Evolutionary conservation across 2,888 invertebrate genomes (phyloP).

Genomic region (Drosophila planitibia): DNA sequence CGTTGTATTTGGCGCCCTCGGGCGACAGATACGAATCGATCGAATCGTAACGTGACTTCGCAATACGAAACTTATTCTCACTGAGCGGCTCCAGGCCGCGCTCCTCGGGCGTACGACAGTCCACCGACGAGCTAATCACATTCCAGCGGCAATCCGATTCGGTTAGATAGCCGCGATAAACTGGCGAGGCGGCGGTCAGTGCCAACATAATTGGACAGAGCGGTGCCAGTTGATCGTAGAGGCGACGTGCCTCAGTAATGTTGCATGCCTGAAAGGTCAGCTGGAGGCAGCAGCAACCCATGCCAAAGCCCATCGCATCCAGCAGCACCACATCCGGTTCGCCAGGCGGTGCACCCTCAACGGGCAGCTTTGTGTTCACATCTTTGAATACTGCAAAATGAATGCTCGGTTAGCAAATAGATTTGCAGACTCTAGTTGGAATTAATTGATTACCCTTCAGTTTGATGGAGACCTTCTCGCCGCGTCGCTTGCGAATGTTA

Average conservation of each 20-base stretch:
- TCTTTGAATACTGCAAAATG: slow-evolving; percentile 92
- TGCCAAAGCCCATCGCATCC: slow-evolving; percentile 99
- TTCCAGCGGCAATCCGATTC: slow-evolving; percentile 99
- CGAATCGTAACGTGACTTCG: slow-evolving; percentile 98
- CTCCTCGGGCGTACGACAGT: slow-evolving; percentile 97
- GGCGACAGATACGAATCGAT: slow-evolving; percentile 98
- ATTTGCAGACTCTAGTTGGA: neutral
- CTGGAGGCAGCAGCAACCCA: slow-evolving; percentile 99
- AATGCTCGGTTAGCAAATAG: neutral
- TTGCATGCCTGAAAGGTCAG: slow-evolving; percentile 97
- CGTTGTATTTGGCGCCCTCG: slow-evolving; percentile 95
- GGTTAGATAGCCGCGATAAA: slow-evolving; percentile 96
- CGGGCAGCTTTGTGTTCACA: slow-evolving; percentile 93
- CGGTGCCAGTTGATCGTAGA: slow-evolving; percentile 99
- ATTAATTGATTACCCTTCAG: slow-evolving; percentile 91
- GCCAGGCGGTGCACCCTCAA: slow-evolving; percentile 92
- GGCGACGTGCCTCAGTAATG: slow-evolving; percentile 96
- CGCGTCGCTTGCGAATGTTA: slow-evolving; percentile 96
- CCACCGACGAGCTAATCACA: slow-evolving; percentile 97
- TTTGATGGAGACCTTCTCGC: slow-evolving; percentile 98
- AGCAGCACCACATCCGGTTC: slow-evolving; percentile 97
- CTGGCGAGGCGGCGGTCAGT: slow-evolving; percentile 97
- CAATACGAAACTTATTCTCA: slow-evolving; percentile 92
- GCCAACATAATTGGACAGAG: slow-evolving; percentile 99
- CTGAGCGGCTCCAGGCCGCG: slow-evolving; percentile 91